Base-by-base conservation (phyloP, 1,140 invertebrate species). In the Aphelinus certus region DNA sequence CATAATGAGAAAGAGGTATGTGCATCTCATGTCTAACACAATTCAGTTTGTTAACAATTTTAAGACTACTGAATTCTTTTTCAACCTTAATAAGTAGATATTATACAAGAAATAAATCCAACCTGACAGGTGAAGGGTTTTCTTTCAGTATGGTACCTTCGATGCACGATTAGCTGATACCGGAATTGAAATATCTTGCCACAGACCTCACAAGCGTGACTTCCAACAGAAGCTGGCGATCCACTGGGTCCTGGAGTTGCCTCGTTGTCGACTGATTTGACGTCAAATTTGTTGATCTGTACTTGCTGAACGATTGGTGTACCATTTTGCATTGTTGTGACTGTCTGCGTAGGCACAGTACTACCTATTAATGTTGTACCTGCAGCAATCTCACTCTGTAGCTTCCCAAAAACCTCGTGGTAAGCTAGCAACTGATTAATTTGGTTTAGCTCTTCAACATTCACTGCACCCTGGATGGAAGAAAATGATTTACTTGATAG, bases 371-470 rank as follows among this genome's bases (percentile, higher is more conserved):
- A 67, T 42, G 86, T 86, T 48, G 85, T 86, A 68, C 85, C 85
- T 48, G 85, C 85, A 46, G 88, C 85, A 76, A 90, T 89, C 79
- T 90, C 90, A 76, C 86, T 89, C 75, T 94, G 93, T 10, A 95
- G 87, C 84, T 95, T 95, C n/a, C 94, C 94, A 84, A 95, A 95
- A 10, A 95, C 94, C 86, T 95, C 94, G 82, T 95, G 94, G 86
- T 95, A 95, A n/a, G 94, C 93, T 55, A 95, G 85, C 58, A 95
- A 85, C 79, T 95, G 94, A 73, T 94, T 95, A 49, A 95, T 90
- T 78, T 95, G 94, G 74, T 94, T 95, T 43, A 95, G 89, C 78
- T 95, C 94, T 81, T 95, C 94, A 2, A 94, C 93, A 83, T 95
- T 95, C 1, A 95, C 88, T 3, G 75, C 49, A 43, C 75, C 75